Base-by-base conservation (phyloP, 1,140 invertebrate genomes). In the Zaprionus lachaisei region DNA sequence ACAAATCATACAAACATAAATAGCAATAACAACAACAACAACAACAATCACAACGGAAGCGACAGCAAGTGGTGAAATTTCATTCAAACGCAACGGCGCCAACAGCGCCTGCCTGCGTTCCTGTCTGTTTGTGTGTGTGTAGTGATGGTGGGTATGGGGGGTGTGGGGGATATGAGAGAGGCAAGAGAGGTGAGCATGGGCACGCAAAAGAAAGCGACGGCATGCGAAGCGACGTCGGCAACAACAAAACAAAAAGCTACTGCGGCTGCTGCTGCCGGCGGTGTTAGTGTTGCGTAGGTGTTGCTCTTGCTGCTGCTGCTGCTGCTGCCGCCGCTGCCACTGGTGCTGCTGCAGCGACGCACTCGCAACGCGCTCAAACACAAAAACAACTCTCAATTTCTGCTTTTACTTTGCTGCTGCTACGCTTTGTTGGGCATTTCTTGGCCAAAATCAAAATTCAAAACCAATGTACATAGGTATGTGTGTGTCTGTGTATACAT, bases 381-480 rank as follows among this genome's bases (percentile, higher is more conserved):
- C 64, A 77, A 71, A 76, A 87, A 80, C 81, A 87, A 87, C 84
- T 87, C 84, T 87, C 84, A 87, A 71, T 87, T 87, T 87, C 84
- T 81, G 84, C 77, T 87, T 87, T 87, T 87, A 84, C 81, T 83
- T 78, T 78, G 82, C 73, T 64, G 55, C 55, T 60, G 71, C 66
- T 74, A 74, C 72, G 84, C 84, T 82, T 87, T 74, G 72, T 65
- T 83, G 66, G 55, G 62, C 72, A 81, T 81, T 82, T 80, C 80
- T 77, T 74, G 68, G 56, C 65, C 77, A 72, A 72, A 72, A 69
- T 34, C 9, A 38, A n/a, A 58, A 68, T 28, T 28, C 22, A 55
- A 67, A 17, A 28, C 56, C 56, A 37, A 49, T 49, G 47, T 24
- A 26, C 69, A 41, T 69, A 69, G 49, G 26, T 44, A 47, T 58